Evolutionary conservation across 2,888 invertebrate genomes (phyloP).

Genomic region (Nyleta sp.): DNA sequence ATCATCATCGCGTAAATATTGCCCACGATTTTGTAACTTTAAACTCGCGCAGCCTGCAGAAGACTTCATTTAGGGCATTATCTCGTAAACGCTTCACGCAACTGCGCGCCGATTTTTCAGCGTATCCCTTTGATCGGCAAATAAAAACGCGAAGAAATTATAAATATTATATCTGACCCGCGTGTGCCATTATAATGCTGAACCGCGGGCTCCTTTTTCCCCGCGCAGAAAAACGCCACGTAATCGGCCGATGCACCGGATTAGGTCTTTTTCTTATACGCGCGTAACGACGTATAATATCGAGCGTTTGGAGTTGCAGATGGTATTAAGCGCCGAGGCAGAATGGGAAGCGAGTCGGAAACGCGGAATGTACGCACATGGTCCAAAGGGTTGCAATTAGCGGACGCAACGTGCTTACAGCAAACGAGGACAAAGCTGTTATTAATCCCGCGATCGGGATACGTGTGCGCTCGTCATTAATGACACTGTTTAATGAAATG

Average conservation of each 20-base stretch:
- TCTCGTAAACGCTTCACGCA: constrained; percentile 26
- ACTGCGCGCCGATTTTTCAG: constrained; percentile 8
- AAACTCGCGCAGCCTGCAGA: constrained; percentile 1
- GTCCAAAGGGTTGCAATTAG: constrained; percentile 51
- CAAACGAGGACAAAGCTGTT: constrained; percentile 62
- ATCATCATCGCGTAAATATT: constrained; percentile 45
- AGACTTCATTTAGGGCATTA: constrained; percentile 37
- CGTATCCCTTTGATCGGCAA: constrained; percentile 11
- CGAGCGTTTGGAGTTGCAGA: constrained; percentile 35
- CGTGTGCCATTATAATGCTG: constrained; percentile 35
- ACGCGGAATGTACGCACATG: constrained; percentile 33
- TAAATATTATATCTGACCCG: constrained; percentile 49
- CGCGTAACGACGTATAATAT: constrained; percentile 61
- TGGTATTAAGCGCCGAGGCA: constrained; percentile 26
- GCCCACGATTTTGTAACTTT: constrained; percentile 34
- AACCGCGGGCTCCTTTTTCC: not conserved
- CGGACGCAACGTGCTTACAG: constrained; percentile 46
- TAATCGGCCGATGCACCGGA: constrained; percentile 51
- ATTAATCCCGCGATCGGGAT: constrained; percentile 50
- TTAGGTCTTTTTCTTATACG: constrained; percentile 48
- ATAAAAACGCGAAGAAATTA: constrained; percentile 35
- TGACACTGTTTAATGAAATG: constrained; percentile 59
- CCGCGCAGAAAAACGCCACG: constrained; percentile 3
- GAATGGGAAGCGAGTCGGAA: constrained; percentile 49
- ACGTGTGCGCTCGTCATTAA: constrained; percentile 52